Conservation (phyloP, 2,888 invertebrate species). For the Rhagium mordax region DNA sequence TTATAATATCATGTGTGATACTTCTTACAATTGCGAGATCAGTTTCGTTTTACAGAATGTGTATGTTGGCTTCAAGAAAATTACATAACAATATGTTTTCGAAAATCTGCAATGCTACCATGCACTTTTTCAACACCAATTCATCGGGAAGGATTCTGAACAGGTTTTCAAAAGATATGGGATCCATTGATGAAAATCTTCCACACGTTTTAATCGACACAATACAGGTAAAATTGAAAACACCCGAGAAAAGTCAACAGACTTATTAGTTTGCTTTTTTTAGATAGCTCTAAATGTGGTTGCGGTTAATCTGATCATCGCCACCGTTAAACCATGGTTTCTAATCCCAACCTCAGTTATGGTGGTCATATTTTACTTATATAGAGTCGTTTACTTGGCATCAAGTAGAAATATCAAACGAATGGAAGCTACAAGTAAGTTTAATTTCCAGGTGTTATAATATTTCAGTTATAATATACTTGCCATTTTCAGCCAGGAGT, state of each 20-base stretch:
- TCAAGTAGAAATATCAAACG: constrained; percentile 84
- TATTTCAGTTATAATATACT: not conserved
- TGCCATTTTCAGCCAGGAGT: constrained; percentile 76
- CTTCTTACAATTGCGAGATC: constrained; percentile 69
- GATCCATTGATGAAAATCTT: constrained; percentile 72
- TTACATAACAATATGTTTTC: constrained; percentile 73
- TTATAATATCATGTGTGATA: constrained; percentile 61
- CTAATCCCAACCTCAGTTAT: constrained; percentile 78
- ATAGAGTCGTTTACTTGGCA: constrained; percentile 79
- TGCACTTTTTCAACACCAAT: constrained; percentile 80
- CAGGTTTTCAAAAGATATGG: constrained; percentile 82
- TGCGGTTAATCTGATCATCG: constrained; percentile 82
- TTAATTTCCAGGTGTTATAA: not conserved
- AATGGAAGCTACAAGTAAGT: constrained; percentile 79
- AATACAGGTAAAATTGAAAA: constrained; percentile 62
- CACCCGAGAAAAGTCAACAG: no score
- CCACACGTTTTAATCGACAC: constrained; percentile 72
- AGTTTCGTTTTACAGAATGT: constrained; percentile 71
- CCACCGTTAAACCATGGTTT: constrained; percentile 80
- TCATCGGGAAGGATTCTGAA: constrained; percentile 78
- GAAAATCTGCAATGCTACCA: constrained; percentile 76
- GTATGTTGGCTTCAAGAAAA: constrained; percentile 72
- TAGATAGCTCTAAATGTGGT: constrained; percentile 73
- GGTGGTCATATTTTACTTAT: constrained; percentile 76
- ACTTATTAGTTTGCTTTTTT: constrained; percentile 35